These are phyloP conservation scores for Apocrypta bakeri DNA, from an alignment of 1,140 invertebrate species.

Conservation along the genomic window DNA sequence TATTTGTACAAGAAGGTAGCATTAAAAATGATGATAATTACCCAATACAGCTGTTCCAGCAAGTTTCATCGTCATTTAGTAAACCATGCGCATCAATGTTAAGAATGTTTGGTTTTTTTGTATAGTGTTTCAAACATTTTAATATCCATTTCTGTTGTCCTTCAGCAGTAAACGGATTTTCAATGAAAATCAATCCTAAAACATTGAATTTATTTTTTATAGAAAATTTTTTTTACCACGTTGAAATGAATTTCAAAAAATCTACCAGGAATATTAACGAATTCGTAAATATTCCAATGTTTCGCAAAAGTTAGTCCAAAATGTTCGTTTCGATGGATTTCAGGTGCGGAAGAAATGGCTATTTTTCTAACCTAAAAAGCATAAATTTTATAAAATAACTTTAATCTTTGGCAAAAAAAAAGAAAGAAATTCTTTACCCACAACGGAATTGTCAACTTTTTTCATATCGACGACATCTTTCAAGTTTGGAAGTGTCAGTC, in stretches of 20 bases:
- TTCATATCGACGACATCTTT: conserved; percentile 74
- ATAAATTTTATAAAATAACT: conserved; percentile 1
- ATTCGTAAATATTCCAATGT: conserved; percentile 77
- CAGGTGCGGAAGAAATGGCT: conserved; percentile 27
- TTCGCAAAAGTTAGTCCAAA: conserved; percentile 73
- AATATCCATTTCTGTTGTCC: conserved; percentile 90
- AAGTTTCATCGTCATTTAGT: conserved; percentile 68
- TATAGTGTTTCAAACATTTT: conserved; percentile 85
- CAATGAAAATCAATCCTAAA: conserved; percentile 84
- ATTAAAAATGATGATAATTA: conserved; percentile 52
- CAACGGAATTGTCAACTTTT: conserved; percentile 41
- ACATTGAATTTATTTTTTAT: neutral
- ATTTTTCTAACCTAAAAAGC: conserved; percentile 64
- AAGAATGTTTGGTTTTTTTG: conserved; percentile 83
- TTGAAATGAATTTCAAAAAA: conserved; percentile 25
- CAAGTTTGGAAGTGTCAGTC: conserved; percentile 72
- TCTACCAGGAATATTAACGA: conserved; percentile 76
- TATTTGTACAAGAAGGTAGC: conserved; percentile 4
- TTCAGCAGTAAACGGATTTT: conserved; percentile 86
- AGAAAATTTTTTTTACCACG: conserved; percentile 21
- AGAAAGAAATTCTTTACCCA: conserved; percentile 53
- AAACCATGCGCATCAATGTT: conserved; percentile 82
- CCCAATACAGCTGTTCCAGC: conserved; percentile 73
- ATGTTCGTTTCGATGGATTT: conserved; percentile 46
- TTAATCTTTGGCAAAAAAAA: conserved; percentile 46